Evolutionary conservation across 2,113 vertebrate genomes (phyloP).

Genomic region (Ardeotis arabs): DNA sequence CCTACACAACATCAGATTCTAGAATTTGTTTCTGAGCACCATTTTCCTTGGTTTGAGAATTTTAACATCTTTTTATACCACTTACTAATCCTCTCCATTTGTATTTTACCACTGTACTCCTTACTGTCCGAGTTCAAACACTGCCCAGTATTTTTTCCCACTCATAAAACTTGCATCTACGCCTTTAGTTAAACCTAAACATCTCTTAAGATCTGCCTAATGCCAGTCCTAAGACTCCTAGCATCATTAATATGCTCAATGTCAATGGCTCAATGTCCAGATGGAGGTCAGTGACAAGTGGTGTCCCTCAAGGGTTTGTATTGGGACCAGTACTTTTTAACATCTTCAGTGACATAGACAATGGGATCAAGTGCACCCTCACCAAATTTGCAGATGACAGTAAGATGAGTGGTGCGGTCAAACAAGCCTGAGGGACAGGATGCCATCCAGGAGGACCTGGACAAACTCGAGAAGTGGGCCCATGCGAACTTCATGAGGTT

Average conservation of each 20-base stretch:
- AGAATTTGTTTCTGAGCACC: not conserved
- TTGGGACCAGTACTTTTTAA: no score
- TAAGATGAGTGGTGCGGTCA: no score
- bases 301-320: no score
- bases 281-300: no score
- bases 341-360: no score
- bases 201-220: not conserved
- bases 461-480: no score
- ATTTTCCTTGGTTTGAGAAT: not conserved
- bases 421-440: no score
- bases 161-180: not conserved
- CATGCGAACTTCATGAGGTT: no score
- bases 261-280: no score
- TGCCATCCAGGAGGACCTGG: no score
- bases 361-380: no score
- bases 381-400: no score
- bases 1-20: not conserved
- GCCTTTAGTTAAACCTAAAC: not conserved
- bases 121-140: not conserved
- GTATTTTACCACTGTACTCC: not conserved
- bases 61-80: not conserved
- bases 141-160: not conserved
- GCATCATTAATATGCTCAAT: not conserved
- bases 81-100: not conserved
- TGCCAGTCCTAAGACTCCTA: not conserved